These are phyloP conservation scores for Liposcelis brunnea DNA, from an alignment of 2,888 invertebrate genomes.

Conservation along the genomic window DNA sequence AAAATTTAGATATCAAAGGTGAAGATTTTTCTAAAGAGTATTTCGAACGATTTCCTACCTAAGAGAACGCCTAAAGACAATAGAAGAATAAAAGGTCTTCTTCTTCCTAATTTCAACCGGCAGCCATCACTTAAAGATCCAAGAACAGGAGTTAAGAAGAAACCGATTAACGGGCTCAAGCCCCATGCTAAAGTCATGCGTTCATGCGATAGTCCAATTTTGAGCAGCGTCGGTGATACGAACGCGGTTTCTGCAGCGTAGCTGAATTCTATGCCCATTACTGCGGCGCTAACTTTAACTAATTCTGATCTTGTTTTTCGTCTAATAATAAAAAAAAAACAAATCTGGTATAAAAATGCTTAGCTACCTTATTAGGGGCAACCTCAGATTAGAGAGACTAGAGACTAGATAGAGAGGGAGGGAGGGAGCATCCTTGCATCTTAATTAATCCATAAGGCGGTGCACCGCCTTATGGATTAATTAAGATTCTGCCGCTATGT, in stretches of 20 bases:
- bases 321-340: conserved; percentile 29
- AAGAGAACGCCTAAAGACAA: conserved; percentile 78
- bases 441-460: too few species aligned
- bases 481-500: too few species aligned
- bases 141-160: conserved; percentile 81
- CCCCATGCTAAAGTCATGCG: conserved; percentile 96
- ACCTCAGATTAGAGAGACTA: too few species aligned
- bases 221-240: conserved; percentile 82
- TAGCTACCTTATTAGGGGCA: too few species aligned
- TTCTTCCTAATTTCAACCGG: conserved; percentile 56
- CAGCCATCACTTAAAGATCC: conserved; percentile 89
- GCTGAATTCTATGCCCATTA: conserved; percentile 95
- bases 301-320: conserved; percentile 63
- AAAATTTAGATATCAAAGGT: conserved; percentile 5
- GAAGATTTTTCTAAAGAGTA: too few species aligned
- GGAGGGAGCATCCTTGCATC: too few species aligned
- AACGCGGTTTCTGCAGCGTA: conserved; percentile 96
- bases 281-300: conserved; percentile 77
- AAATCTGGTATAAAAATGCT: too few species aligned
- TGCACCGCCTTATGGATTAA: too few species aligned
- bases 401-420: too few species aligned
- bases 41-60: conserved; percentile 34
- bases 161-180: conserved; percentile 80
- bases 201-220: conserved; percentile 81
- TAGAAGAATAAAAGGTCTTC: conserved; percentile 80